phyloP scores from a whole-genome alignment of 2,797 vertebrate genomes.

The Darevskia mixta region DNA sequence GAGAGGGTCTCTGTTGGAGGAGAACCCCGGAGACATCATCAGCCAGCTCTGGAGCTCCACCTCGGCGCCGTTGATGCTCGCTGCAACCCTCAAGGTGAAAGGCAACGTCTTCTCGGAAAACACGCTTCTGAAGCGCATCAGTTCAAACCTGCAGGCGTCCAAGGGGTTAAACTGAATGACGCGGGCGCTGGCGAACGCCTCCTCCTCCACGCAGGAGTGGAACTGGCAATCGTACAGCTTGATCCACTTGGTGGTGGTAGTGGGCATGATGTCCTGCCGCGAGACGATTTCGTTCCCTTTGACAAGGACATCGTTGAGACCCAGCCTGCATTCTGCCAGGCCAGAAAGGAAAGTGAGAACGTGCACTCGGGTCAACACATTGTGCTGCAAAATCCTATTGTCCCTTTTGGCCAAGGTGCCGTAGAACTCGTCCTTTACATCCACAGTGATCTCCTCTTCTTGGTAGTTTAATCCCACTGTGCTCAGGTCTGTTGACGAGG shows the following conservation, averaged over 20 bases:
- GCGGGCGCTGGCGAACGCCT: conserved; percentile 79
- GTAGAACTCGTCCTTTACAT: conserved; percentile 87
- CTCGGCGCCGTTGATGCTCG: conserved; percentile 85
- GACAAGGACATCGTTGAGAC: conserved; percentile 87
- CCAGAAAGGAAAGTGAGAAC: conserved; percentile 88
- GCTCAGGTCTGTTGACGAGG: conserved; percentile 78
- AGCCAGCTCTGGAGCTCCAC: conserved; percentile 92
- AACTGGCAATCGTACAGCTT: conserved; percentile 83
- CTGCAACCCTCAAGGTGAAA: conserved; percentile 86
- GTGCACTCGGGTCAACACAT: conserved; percentile 83
- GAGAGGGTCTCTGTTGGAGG: conserved; percentile 86
- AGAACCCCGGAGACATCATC: conserved; percentile 88
- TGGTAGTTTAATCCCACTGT: conserved; percentile 82
- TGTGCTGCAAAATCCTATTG: conserved; percentile 81
- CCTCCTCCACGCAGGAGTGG: conserved; percentile 83
- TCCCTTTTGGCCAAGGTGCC: conserved; percentile 84
- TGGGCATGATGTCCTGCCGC: conserved; percentile 90
- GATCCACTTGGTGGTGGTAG: conserved; percentile 90
- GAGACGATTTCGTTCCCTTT: conserved; percentile 91
- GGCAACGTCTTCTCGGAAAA: conserved; percentile 88
- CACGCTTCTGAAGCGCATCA: conserved; percentile 86
- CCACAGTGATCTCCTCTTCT: conserved; percentile 88
- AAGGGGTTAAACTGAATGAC: conserved; percentile 84
- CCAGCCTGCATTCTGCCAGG: conserved; percentile 84
- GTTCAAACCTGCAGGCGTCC: conserved; percentile 86